Evolutionary conservation across 1,140 invertebrate genomes (phyloP).

Genomic region (Pentalonia nigronervosa): DNA sequence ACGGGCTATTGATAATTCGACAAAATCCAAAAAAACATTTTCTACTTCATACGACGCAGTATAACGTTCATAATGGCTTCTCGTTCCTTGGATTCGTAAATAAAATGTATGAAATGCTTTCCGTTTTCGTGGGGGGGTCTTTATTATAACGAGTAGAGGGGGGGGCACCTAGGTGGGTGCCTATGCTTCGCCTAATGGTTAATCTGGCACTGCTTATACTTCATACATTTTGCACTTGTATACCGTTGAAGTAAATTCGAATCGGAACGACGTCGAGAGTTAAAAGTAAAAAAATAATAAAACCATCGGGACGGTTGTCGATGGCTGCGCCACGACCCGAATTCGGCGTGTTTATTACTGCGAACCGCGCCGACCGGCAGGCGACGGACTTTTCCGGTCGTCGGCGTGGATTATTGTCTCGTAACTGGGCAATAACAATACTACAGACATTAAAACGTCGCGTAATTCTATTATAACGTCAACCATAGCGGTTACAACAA

Average conservation of each 20-base stretch:
- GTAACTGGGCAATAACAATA: neutral
- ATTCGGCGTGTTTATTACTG: constrained; percentile 5
- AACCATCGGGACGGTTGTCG: neutral
- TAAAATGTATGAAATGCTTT: too few relatives aligned
- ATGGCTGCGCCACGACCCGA: neutral
- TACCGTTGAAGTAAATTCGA: neutral
- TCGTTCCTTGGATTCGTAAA: too few relatives aligned
- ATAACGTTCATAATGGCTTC: too few relatives aligned
- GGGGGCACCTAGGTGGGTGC: too few relatives aligned
- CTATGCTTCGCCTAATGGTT: too few relatives aligned
- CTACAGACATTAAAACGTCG: neutral
- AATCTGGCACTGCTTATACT: too few relatives aligned
- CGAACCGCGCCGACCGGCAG: neutral
- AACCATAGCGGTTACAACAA: neutral
- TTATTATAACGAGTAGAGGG: too few relatives aligned
- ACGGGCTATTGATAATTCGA: too few relatives aligned
- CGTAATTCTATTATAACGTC: neutral
- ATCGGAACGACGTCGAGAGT: neutral
- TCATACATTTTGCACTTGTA: too few relatives aligned
- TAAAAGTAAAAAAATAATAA: neutral
- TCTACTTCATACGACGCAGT: too few relatives aligned
- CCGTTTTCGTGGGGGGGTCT: too few relatives aligned
- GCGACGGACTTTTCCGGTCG: constrained; percentile 2
- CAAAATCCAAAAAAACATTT: too few relatives aligned
- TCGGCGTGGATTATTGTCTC: neutral